Evolutionary conservation across 2,888 invertebrate species (phyloP), one percentile per base, ranked within the genome.

Genomic region (Agonopterix arenella): DNA sequence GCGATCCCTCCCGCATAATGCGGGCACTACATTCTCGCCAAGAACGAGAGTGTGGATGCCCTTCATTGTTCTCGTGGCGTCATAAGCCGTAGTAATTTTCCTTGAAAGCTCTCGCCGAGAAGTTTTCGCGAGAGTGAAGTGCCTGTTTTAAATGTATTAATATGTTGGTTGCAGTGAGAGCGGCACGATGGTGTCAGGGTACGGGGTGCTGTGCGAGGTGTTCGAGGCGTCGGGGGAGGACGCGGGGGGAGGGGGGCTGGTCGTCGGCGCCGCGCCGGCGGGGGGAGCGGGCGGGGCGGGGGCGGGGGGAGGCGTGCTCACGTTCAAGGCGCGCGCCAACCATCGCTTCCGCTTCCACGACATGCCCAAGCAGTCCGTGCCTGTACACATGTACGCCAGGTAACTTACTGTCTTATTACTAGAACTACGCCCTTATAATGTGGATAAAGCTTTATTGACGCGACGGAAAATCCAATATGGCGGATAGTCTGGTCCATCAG

Each of bases 171-270:
- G 10, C 61, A 85, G 86, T 47, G 84, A 74, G 60, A 66, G 59
- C 4, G 75, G 79, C 47, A 51, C 52, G 9, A 36, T 58, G 56
- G 57, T 78, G 56, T 78, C 79, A 8, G 83, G 80, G n/a, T 85
- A 79, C 63, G 89, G 89, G 49, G 85, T 81, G 58, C 59, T 90
- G 62, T 89, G 89, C 69, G 86, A 88, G 68, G 81, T 89, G 63
- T 74, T 69, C 63, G 85, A 84, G 72, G 76, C 70, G 53, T 63
- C 60, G 37, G 66, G 62, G 36, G 60, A 62, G 10, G 49, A 44
- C 62, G 40, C 61, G 64, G 52, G 63, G 56, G 18, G 18, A 49
- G 57, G 50, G 63, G 57, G 49, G 58, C 2, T 2, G 18, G 18
- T 13, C 1, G 13, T 13, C 13, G 52, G 56, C n/a, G n/a, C n/a